Evolutionary conservation across 1,140 invertebrate genomes (phyloP).

Genomic region (Heliothis virescens): DNA sequence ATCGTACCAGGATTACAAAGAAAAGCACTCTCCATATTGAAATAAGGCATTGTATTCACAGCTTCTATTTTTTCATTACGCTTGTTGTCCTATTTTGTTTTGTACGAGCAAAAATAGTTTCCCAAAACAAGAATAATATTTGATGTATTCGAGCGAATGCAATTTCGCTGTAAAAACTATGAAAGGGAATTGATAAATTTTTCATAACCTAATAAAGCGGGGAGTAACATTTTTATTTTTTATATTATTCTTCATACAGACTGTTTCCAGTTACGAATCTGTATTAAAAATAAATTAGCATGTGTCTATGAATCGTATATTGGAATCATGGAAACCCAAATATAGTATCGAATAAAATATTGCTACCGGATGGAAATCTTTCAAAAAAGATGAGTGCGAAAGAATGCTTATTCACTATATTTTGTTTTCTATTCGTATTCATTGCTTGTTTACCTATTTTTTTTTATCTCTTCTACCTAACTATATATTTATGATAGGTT

Average conservation of each 20-base stretch:
- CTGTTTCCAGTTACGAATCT: neutral
- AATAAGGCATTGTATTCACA: neutral
- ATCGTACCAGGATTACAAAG: slow-evolving; percentile 42
- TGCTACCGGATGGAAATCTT: no score
- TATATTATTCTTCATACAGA: neutral
- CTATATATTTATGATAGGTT: no score
- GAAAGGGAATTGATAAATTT: neutral
- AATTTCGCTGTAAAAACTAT: slow-evolving; percentile 32
- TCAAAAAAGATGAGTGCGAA: no score
- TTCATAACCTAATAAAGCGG: slow-evolving; percentile 14
- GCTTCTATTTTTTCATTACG: slow-evolving; percentile 4
- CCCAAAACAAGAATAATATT: slow-evolving; percentile 5
- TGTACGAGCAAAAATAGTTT: slow-evolving; percentile 15
- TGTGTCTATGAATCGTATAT: neutral
- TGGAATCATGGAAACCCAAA: no score
- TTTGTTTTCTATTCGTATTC: no score
- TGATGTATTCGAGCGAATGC: slow-evolving; percentile 3
- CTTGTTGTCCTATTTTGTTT: slow-evolving; percentile 10
- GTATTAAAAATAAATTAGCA: neutral
- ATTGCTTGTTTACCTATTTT: no score
- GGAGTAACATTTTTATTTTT: neutral
- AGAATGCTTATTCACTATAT: no score
- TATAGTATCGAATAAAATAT: no score
- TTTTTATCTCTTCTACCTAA: no score
- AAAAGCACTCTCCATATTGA: slow-evolving; percentile 47